Evolutionary conservation across 2,797 vertebrate species (phyloP).

Genomic region (Paguma larvata): DNA sequence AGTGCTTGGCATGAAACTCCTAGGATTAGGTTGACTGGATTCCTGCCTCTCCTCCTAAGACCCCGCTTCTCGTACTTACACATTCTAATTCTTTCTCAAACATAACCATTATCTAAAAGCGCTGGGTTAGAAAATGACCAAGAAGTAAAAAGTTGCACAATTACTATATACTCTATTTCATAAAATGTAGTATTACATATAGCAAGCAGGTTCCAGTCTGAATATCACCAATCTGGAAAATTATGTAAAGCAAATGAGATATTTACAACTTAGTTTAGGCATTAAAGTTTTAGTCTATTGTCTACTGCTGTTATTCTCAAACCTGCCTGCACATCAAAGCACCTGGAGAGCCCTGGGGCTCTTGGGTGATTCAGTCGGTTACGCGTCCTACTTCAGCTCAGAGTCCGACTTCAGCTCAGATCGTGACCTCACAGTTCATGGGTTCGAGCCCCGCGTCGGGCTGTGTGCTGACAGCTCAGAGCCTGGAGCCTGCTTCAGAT

Average conservation of each 20-base stretch:
- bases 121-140: neutral
- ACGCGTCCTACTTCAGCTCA: neutral
- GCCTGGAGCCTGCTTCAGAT: too few species aligned
- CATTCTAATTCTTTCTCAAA: neutral
- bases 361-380: neutral
- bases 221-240: neutral
- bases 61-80: neutral
- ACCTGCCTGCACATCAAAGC: neutral
- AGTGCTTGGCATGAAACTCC: neutral
- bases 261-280: neutral
- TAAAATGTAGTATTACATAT: neutral
- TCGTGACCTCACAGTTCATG: neutral
- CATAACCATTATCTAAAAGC: neutral
- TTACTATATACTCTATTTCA: neutral
- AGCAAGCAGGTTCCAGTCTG: neutral
- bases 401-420: too few species aligned
- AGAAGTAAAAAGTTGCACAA: neutral
- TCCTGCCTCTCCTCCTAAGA: neutral
- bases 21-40: neutral
- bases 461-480: neutral
- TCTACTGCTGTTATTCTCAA: neutral
- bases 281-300: neutral
- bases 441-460: rapidly evolving
- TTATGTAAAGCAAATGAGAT: neutral
- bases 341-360: neutral